phyloP scores from a whole-genome alignment of 35 echinoderm and acorn worm species.

The Acanthaster planci region DNA sequence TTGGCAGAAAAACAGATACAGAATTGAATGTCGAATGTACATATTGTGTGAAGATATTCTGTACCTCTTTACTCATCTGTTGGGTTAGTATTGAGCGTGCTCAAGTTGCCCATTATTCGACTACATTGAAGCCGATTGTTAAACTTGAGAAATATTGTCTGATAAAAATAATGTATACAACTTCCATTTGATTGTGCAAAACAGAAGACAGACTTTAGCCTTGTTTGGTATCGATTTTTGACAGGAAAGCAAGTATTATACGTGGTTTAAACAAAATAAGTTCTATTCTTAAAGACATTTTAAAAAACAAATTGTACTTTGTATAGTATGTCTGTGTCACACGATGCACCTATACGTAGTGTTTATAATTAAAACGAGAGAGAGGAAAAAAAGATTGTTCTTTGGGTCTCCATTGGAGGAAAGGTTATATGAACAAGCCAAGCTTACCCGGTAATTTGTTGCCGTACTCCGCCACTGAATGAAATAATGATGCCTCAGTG shows the following conservation, averaged over 20 bases:
- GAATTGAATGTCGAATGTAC: not conserved
- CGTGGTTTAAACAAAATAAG: slow-evolving; percentile 20
- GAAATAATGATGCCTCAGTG: not conserved
- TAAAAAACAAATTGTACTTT: slow-evolving; percentile 20
- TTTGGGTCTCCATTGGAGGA: slow-evolving; percentile 16
- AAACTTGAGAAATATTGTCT: not conserved
- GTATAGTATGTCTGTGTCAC: not conserved
- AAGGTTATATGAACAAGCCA: not conserved
- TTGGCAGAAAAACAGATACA: not conserved
- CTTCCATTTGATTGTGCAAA: slow-evolving; percentile 33
- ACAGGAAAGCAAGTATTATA: slow-evolving; percentile 32
- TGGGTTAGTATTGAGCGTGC: not conserved
- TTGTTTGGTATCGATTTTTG: slow-evolving; percentile 27
- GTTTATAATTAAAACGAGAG: not conserved
- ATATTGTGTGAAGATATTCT: slow-evolving; percentile 14
- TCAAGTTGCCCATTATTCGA: not conserved
- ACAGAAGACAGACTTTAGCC: slow-evolving; percentile 27
- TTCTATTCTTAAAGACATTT: slow-evolving; percentile 18
- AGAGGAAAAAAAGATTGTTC: not conserved
- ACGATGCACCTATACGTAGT: slow-evolving; percentile 23
- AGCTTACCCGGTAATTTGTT: not conserved
- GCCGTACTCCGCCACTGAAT: not conserved
- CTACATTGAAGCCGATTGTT: not conserved
- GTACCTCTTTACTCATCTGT: slow-evolving; percentile 8
- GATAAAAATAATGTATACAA: slow-evolving; percentile 4